Evolutionary conservation across 2,113 vertebrate genomes (phyloP).

Genomic region (Alethe diademata): DNA sequence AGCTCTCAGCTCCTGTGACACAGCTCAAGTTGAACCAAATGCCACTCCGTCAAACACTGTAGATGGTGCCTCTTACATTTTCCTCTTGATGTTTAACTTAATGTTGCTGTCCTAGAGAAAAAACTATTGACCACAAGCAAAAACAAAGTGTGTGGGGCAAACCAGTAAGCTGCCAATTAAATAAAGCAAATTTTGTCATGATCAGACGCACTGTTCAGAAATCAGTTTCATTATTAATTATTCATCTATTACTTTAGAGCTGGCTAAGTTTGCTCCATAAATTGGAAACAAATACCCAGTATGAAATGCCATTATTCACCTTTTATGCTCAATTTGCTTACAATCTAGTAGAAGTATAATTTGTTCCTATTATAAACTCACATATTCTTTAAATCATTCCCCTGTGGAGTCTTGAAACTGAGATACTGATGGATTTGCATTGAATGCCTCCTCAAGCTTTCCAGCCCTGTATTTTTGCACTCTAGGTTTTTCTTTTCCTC

Average conservation of each 20-base stretch:
- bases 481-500: neutral
- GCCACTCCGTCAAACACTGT: neutral
- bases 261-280: neutral
- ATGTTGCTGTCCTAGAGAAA: neutral
- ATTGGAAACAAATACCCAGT: slow-evolving; percentile 3
- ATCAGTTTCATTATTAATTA: neutral
- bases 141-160: neutral
- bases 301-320: slow-evolving; percentile 33
- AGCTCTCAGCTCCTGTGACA: slow-evolving; percentile 50
- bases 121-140: neutral
- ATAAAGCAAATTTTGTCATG: neutral
- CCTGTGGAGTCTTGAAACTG: neutral
- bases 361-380: slow-evolving; percentile 24
- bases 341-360: slow-evolving; percentile 8
- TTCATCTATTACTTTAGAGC: neutral
- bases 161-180: neutral
- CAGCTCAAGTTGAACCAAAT: slow-evolving; percentile 33
- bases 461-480: neutral
- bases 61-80: neutral
- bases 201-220: neutral
- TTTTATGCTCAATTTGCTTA: slow-evolving; percentile 42
- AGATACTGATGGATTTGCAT: neutral
- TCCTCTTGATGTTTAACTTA: slow-evolving; percentile 15
- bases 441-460: neutral
- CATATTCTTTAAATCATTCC: neutral